Base-by-base conservation (phyloP, 2,888 invertebrate species). In the Kuschelorhynchus macadamiae region DNA sequence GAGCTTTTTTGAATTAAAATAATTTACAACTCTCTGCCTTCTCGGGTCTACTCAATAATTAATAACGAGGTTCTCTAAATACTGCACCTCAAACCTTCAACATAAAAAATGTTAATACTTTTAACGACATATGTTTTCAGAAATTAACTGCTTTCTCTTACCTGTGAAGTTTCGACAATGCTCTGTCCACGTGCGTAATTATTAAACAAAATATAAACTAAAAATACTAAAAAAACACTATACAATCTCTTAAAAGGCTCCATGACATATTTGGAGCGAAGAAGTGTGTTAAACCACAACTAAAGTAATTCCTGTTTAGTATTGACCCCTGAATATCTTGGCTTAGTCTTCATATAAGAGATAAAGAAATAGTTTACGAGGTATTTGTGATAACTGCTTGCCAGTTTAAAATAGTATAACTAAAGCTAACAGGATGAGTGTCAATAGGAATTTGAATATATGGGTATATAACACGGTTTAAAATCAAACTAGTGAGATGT, bases 231-330 rank as follows among this genome's bases (percentile, higher is more conserved):
- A 49, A 74, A 47, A 52, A 62, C 73, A 72, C 70, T 39, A 30
- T 70, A 73, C 71, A 70, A 59, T 44, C 39, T 46, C 67, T 71
- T 72, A 52, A 72, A 67, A 63, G 67, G 77, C 73, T 76, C 80
- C 81, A 80, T 79, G 65, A 73, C 76, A 73, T 75, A 75, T 77
- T 72, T 75, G 50, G 78, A 79, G 78, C 80, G 17, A 16, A 25
- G 25, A 25, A 25, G 7, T 25, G 25, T 25, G 25, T 25, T 25
- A 75, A 77, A 77, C 71, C 76, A 80, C 78, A 79, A 78, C 73
- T 77, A 74, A 77, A 78, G 78, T 78, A 78, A 79, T 78, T 81
- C 79, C 79, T 81, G 76, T 74, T 79, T 77, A 74, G 71, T 75
- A 71, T 49, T 79, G 78, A 79, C 79, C 79, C 77, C 71, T 79